Conservation (phyloP, 1,140 invertebrate species). For the Trichogramma pretiosum region DNA sequence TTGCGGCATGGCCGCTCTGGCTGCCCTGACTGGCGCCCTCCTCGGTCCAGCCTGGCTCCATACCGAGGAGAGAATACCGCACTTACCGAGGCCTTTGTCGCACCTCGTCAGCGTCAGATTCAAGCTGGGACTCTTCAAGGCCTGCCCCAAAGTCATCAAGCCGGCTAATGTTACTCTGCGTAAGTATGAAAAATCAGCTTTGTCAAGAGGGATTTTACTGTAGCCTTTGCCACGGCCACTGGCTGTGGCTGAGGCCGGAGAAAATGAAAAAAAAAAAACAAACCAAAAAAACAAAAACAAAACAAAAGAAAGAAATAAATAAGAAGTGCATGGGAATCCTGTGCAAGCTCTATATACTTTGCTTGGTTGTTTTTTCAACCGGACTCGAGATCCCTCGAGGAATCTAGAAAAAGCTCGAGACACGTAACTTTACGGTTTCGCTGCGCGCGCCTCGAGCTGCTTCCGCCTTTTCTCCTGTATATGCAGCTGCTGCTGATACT, state of each 20-base stretch:
- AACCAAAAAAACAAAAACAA: no score
- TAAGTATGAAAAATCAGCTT: no score
- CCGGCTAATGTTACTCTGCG: slow-evolving; percentile 36
- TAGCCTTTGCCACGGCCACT: no score
- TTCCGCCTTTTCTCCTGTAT: slow-evolving; percentile 10
- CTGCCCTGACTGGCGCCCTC: slow-evolving; percentile 36
- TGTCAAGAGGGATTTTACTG: no score
- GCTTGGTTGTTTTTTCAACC: slow-evolving; percentile 11
- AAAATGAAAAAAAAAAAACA: no score
- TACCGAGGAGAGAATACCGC: slow-evolving; percentile 39
- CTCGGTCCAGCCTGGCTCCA: slow-evolving; percentile 42
- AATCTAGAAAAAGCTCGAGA: slow-evolving; percentile 18
- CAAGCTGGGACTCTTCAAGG: slow-evolving; percentile 41
- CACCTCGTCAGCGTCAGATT: slow-evolving; percentile 34
- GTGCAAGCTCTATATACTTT: slow-evolving; percentile 7
- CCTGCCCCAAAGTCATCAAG: slow-evolving; percentile 39
- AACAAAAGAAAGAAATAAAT: no score
- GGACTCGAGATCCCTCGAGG: slow-evolving; percentile 8
- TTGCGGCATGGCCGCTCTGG: slow-evolving; percentile 40
- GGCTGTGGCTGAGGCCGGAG: no score
- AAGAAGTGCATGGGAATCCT: slow-evolving; percentile 5
- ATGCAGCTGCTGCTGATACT: neutral
- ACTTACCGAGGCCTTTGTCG: slow-evolving; percentile 28
- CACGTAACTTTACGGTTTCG: slow-evolving; percentile 20
- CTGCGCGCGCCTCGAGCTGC: no score